Conservation (phyloP, 2,888 invertebrate species). For the Coleophora deauratella region DNA sequence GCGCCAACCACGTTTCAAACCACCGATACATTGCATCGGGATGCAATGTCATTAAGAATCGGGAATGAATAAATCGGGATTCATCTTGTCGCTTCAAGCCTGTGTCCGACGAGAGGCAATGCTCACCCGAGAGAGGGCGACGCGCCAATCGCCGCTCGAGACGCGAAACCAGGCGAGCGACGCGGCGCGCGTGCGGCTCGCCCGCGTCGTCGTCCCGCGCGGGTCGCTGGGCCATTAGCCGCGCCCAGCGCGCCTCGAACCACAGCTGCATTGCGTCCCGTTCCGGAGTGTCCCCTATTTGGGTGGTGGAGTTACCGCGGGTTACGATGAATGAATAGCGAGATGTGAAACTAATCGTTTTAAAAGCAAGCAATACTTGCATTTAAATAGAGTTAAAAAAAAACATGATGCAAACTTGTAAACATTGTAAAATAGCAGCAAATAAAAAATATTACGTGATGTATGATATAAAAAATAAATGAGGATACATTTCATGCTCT, state of each 20-base stretch:
- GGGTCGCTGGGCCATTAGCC: slow-evolving; percentile 50
- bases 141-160: slow-evolving; percentile 38
- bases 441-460: no score
- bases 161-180: slow-evolving; percentile 38
- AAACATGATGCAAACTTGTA: no score
- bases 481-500: background rate
- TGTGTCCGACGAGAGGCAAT: no score
- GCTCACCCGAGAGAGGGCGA: slow-evolving; percentile 49
- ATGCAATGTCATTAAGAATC: no score
- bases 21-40: no score
- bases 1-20: no score
- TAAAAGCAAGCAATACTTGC: no score
- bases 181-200: slow-evolving; percentile 30
- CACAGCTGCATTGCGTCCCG: slow-evolving; percentile 62
- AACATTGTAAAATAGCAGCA: no score
- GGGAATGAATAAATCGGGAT: no score
- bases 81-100: no score
- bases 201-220: slow-evolving; percentile 32
- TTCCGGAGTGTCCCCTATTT: slow-evolving; percentile 40
- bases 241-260: slow-evolving; percentile 62
- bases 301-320: slow-evolving; percentile 11
- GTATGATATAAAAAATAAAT: no score
- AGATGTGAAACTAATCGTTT: background rate
- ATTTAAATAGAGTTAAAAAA: no score
- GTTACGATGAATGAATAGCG: slow-evolving; percentile 17